Evolutionary conservation across 2,113 vertebrate genomes (phyloP).

Genomic region (Pionites leucogaster): DNA sequence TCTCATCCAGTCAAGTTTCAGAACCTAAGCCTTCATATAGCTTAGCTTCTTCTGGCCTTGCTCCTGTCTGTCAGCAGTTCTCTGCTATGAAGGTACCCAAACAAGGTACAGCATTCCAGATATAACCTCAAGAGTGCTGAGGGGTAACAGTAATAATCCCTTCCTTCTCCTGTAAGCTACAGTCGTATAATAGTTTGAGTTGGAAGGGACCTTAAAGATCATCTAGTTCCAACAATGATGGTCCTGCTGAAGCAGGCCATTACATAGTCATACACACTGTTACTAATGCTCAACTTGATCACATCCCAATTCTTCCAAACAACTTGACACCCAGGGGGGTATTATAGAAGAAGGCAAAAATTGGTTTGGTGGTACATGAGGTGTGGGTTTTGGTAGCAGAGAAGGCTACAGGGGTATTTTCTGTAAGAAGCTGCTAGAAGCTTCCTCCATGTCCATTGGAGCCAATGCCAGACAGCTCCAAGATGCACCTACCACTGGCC

Average conservation of each 20-base stretch:
- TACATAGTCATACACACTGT: not conserved
- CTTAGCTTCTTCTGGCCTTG: not conserved
- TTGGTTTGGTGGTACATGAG: not conserved
- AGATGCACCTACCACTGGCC: not conserved
- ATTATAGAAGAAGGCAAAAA: not conserved
- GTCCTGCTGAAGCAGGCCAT: not conserved
- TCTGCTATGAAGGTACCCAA: not conserved
- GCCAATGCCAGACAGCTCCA: not conserved
- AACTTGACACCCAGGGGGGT: not conserved
- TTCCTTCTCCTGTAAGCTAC: not conserved
- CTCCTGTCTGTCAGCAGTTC: not conserved
- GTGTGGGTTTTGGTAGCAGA: not conserved
- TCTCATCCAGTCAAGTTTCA: not conserved
- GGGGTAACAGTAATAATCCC: not conserved
- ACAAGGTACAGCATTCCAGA: not conserved
- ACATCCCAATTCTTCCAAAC: not conserved
- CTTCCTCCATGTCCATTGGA: not conserved
- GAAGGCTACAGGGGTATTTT: not conserved
- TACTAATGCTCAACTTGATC: not conserved
- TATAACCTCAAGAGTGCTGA: not conserved
- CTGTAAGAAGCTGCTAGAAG: not conserved
- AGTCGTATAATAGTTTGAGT: not conserved
- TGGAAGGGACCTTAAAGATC: not conserved
- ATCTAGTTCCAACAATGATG: not conserved
- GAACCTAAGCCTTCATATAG: not conserved